Conservation (phyloP, 53 echinoderm and acorn worm genomes). For the Antedon mediterranea region DNA sequence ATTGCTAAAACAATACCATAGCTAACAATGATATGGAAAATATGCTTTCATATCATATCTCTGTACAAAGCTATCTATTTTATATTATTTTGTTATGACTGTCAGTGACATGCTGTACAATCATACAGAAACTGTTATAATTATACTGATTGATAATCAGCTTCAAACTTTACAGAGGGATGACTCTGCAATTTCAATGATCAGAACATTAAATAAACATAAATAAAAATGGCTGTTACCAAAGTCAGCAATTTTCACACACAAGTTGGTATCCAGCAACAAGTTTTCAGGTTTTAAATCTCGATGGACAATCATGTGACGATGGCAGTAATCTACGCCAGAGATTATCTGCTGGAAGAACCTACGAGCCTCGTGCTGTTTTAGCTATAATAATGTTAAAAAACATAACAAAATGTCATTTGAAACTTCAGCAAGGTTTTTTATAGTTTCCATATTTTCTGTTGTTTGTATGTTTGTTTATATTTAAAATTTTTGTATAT, state of each 20-base stretch:
- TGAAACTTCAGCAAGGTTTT: background rate
- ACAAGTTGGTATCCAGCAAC: slow-evolving; percentile 64
- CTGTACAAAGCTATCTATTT: no score
- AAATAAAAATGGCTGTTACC: slow-evolving; percentile 29
- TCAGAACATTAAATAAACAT: no score
- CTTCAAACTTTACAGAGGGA: no score
- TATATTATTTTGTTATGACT: no score
- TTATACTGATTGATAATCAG: no score
- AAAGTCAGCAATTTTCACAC: slow-evolving; percentile 99
- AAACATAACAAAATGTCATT: background rate
- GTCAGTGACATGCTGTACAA: no score
- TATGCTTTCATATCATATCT: no score
- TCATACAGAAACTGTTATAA: no score
- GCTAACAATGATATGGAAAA: no score
- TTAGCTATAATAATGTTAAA: slow-evolving; percentile 36
- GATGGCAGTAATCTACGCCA: slow-evolving; percentile 98
- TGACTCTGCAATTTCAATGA: no score
- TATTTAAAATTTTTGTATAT: background rate
- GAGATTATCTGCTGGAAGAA: slow-evolving; percentile 99
- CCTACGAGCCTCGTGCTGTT: slow-evolving; percentile 72
- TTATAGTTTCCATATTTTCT: no score
- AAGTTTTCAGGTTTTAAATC: slow-evolving; percentile 95
- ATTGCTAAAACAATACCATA: no score
- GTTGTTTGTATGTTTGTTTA: background rate
- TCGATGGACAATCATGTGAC: slow-evolving; percentile 98